phyloP scores from a whole-genome alignment of 1,140 invertebrate species.

The Drosophila sp. region DNA sequence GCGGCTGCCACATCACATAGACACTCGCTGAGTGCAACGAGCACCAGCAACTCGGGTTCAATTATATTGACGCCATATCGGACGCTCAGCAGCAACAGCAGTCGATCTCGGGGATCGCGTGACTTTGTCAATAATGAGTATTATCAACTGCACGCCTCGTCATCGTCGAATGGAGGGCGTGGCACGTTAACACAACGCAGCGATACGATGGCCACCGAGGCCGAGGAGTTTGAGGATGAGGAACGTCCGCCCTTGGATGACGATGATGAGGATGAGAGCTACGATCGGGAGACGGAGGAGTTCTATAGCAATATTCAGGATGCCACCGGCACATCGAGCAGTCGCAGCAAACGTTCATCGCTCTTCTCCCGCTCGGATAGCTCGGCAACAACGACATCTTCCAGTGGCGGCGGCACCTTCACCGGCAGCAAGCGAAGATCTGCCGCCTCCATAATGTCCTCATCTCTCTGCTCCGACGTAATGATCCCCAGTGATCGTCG shows the following conservation, averaged over 20 bases:
- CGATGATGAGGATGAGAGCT: conserved; percentile 71
- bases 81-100: conserved; percentile 35
- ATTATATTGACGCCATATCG: conserved; percentile 51
- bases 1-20: background rate
- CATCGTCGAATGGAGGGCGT: conserved; percentile 58
- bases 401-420: conserved; percentile 74
- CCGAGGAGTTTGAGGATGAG: conserved; percentile 73
- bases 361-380: conserved; percentile 83
- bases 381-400: conserved; percentile 82
- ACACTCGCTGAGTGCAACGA: conserved; percentile 66
- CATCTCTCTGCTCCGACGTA: conserved; percentile 78
- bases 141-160: conserved; percentile 62
- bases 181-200: conserved; percentile 53
- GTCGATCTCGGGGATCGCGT: conserved; percentile 54
- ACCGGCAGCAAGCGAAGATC: conserved; percentile 74
- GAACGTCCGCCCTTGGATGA: conserved; percentile 62
- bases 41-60: conserved; percentile 58
- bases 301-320: conserved; percentile 83
- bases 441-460: conserved; percentile 81
- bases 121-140: conserved; percentile 53
- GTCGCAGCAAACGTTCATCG: conserved; percentile 78
- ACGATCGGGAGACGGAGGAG: conserved; percentile 80
- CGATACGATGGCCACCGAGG: conserved; percentile 74
- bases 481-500: conserved; percentile 73
- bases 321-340: conserved; percentile 59